These are phyloP conservation scores for Rhinogobio ventralis DNA, from an alignment of 2,797 vertebrate genomes.

Conservation along the genomic window DNA sequence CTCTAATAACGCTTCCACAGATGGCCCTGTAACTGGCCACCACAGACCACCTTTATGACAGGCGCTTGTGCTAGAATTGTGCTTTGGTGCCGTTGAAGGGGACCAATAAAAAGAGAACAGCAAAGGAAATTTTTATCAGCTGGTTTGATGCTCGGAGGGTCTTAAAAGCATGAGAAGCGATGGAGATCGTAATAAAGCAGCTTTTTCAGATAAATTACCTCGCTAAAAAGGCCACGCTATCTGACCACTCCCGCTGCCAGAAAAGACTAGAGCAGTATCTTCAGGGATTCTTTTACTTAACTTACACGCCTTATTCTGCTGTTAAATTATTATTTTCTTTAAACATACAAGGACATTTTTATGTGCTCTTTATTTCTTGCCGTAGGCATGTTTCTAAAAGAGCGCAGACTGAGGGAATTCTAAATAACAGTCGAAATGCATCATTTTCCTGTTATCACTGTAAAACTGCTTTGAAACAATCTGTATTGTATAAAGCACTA, in stretches of 20 bases:
- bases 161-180: constrained; percentile 53
- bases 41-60: constrained; percentile 67
- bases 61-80: constrained; percentile 62
- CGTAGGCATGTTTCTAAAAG: constrained; percentile 47
- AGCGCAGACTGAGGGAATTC: constrained; percentile 47
- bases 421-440: neutral
- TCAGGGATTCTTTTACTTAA: constrained; percentile 45
- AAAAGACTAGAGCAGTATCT: constrained; percentile 18
- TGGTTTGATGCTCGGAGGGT: constrained; percentile 32
- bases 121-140: constrained; percentile 39
- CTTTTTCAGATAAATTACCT: constrained; percentile 47
- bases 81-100: constrained; percentile 67
- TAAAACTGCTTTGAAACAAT: too few species aligned
- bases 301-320: constrained; percentile 44
- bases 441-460: too few species aligned
- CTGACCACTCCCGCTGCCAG: neutral
- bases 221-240: constrained; percentile 34
- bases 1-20: constrained; percentile 75
- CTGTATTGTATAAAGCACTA: too few species aligned
- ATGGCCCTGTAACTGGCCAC: constrained; percentile 78
- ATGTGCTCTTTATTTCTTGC: constrained; percentile 49
- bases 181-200: constrained; percentile 45
- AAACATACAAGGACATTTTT: constrained; percentile 48
- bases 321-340: constrained; percentile 51
- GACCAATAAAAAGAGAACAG: constrained; percentile 66